Conservation (phyloP, 2,888 invertebrate genomes). For the Macrostomum cliftonense region DNA sequence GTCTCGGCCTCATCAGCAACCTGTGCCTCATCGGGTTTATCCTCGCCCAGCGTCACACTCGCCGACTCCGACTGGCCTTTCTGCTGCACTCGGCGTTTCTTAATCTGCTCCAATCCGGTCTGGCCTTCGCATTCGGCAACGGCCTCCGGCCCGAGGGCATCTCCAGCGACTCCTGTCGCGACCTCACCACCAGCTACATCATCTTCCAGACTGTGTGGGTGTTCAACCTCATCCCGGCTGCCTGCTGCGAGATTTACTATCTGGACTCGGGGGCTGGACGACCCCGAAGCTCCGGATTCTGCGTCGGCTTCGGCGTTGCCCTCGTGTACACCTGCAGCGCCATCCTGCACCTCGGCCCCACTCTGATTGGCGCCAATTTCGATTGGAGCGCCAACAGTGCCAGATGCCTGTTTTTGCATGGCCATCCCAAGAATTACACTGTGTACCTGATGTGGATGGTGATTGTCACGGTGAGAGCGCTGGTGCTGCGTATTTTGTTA, state of each 20-base stretch:
- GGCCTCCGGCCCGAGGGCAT: constrained; percentile 16
- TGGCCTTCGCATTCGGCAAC: constrained; percentile 32
- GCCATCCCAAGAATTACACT: constrained; percentile 31
- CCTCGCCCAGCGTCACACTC: constrained; percentile 20
- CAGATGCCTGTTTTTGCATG: constrained; percentile 32
- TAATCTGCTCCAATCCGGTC: constrained; percentile 23
- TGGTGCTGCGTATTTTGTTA: too few species aligned
- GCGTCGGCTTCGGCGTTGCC: constrained; percentile 32
- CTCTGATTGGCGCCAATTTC: constrained; percentile 36
- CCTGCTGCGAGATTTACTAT: constrained; percentile 28
- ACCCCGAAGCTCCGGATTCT: constrained; percentile 29
- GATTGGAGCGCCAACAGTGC: constrained; percentile 33
- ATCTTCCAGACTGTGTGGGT: constrained; percentile 32
- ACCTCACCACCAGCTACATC: constrained; percentile 31
- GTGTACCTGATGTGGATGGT: constrained; percentile 36
- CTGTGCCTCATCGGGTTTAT: constrained; percentile 24
- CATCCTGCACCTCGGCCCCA: constrained; percentile 35
- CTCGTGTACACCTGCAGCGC: constrained; percentile 34
- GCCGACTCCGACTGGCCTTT: constrained; percentile 34
- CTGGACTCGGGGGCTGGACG: constrained; percentile 10
- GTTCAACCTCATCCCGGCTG: constrained; percentile 36
- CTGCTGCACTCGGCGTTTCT: constrained; percentile 32
- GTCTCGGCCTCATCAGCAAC: constrained; percentile 28
- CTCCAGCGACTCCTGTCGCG: constrained; percentile 23
- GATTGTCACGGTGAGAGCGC: constrained; percentile 22